Evolutionary conservation across 2,113 vertebrate species (phyloP), one percentile per base, ranked within the genome.

Genomic region (Carollia perspicillata): DNA sequence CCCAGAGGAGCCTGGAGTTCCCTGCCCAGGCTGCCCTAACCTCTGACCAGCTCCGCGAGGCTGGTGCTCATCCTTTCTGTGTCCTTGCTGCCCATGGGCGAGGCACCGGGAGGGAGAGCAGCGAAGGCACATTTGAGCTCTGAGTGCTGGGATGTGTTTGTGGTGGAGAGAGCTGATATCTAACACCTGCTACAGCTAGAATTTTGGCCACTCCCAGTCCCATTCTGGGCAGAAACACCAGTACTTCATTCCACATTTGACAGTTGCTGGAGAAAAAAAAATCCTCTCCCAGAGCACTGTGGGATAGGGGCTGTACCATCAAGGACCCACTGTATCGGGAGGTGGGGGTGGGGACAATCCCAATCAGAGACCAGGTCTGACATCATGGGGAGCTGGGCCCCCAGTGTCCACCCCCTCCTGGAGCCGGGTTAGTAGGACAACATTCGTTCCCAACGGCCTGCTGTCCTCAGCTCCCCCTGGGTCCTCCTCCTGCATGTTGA

Each of bases 241-340:
- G 35, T 26, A n/a, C 28, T 78, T 91, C 78, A 44, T 77, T 77
- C 77, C 58, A 9, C 30, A 10, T 78, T 79, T 60, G 40, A 40
- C 33, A 49, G 42, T 68, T 65, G 58, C 84, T 87, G 58, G 49
- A 69, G 47, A 69, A 55, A 53, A 74, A 87, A 87, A n/a, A 60
- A 55, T 37, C 53, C 13, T 78, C 18, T 65, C 20, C 35, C 72
- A 33, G 77, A 93, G 13, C 37, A 26, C 53, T 35, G 42, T 30
- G 5, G 22, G 71, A 37, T 37, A 69, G 66, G 42, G 40, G 47
- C 77, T 58, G 2, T 44, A 14, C 89, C 37, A 42, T 26, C 3
- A 0, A 35, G 3, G 23, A 53, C 22, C 69, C 22, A 9, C 63
- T 51, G 58, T 26, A 28, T 60, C 22, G 22, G 0, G 0, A 75